Percentiles rank a stretch among this genome's conserved stretches.
phyloP scores from a whole-genome alignment of 30 jellyfish, hydroid and myxozoan species.

The Pelagia noctiluca region DNA sequence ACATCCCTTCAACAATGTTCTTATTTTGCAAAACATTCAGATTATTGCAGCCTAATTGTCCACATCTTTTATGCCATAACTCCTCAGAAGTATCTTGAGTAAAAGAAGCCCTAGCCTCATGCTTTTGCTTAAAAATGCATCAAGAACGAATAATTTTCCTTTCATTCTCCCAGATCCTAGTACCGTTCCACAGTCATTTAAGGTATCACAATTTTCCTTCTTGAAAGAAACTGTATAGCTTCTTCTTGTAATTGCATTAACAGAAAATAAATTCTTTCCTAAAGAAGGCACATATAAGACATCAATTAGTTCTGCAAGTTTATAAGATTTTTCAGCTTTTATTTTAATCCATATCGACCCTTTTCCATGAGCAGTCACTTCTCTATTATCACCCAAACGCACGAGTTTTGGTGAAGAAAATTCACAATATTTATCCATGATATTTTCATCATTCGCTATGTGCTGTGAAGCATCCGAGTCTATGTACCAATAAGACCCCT shows the following conservation, averaged over 20 bases:
- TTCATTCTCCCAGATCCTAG: slow-evolving; percentile 4
- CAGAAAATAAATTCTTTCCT: slow-evolving; percentile 3
- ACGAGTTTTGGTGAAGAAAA: too few species aligned
- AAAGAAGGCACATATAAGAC: background rate
- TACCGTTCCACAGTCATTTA: background rate
- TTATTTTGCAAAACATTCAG: background rate
- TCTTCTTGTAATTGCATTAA: background rate
- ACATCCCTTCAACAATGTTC: background rate
- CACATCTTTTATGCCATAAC: slow-evolving; percentile 9
- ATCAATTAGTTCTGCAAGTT: background rate
- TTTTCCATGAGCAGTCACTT: slow-evolving; percentile 1
- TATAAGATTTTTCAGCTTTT: background rate
- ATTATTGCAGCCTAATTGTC: background rate
- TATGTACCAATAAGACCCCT: too few species aligned
- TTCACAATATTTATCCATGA: too few species aligned
- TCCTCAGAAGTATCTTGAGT: background rate
- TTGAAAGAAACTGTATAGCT: background rate
- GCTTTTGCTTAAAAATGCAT: background rate
- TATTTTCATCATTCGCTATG: too few species aligned
- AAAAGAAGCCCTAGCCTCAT: background rate
- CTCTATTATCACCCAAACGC: background rate
- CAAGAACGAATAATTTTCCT: background rate
- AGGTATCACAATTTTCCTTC: background rate
- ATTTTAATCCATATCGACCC: background rate
- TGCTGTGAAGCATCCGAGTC: too few species aligned